Conservation (phyloP, 2,888 invertebrate species). For the Amphipyra tragopoginis region DNA sequence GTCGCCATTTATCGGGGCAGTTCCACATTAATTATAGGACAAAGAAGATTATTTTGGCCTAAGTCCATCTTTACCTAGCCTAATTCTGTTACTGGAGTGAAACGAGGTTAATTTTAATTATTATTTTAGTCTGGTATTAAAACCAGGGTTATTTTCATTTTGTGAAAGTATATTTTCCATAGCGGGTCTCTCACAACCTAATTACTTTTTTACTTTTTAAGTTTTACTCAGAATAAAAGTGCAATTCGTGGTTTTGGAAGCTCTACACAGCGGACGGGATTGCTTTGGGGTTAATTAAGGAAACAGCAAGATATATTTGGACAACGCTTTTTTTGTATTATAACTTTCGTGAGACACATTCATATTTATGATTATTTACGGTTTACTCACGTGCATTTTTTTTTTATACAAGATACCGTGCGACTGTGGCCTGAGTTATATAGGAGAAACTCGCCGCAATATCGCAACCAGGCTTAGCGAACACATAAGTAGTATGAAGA, state of each 20-base stretch:
- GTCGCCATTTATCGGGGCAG: conserved; percentile 3
- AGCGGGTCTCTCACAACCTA: background rate
- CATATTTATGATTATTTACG: no score
- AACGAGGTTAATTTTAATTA: conserved; percentile 1
- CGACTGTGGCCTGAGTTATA: no score
- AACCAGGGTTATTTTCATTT: background rate
- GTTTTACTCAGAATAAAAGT: conserved; percentile 11
- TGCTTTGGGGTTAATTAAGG: conserved; percentile 1
- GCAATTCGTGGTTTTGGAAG: background rate
- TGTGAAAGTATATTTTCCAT: conserved; percentile 1
- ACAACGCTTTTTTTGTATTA: no score
- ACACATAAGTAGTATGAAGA: no score
- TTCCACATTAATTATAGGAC: conserved; percentile 19
- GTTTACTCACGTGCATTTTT: no score
- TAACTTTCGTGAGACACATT: no score
- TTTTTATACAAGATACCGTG: no score
- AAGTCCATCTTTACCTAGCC: conserved; percentile 7
- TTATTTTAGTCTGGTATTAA: conserved; percentile 6
- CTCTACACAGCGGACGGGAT: background rate
- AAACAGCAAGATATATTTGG: background rate
- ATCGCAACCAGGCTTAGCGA: no score
- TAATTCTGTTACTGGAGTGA: background rate
- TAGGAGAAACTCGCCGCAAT: no score
- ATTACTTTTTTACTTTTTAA: conserved; percentile 17
- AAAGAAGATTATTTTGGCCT: conserved; percentile 19